A percentile compares a stretch with the other conserved stretches of the same genome.
Evolutionary conservation across 2,113 vertebrate genomes (phyloP).

Genomic region (Andinoacara biseriatus): DNA sequence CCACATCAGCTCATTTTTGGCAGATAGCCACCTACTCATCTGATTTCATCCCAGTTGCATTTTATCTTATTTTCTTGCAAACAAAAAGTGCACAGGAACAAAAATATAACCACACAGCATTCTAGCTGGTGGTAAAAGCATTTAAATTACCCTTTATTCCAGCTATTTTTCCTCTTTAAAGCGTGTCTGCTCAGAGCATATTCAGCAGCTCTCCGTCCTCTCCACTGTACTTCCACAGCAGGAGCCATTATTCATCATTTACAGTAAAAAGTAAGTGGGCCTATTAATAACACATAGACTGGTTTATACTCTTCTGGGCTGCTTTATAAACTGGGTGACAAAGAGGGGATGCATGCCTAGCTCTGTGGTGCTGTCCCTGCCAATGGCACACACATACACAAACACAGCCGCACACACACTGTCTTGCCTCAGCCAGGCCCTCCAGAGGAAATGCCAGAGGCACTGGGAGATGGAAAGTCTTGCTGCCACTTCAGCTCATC

Average conservation of each 20-base stretch:
- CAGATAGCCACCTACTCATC: neutral
- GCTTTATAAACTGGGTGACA: constrained; percentile 55
- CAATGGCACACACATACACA: constrained; percentile 10
- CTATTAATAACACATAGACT: constrained; percentile 53
- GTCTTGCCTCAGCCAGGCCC: constrained; percentile 27
- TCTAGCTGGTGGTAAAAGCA: neutral
- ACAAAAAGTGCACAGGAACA: neutral
- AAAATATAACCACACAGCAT: neutral
- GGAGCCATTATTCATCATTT: constrained; percentile 61
- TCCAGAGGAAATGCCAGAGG: constrained; percentile 65
- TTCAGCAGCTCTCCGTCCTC: constrained; percentile 19
- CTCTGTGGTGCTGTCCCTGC: constrained; percentile 22
- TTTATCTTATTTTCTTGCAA: neutral
- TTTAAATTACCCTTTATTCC: constrained; percentile 15
- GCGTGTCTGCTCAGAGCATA: neutral
- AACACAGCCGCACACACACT: neutral
- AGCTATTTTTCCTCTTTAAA: constrained; percentile 29
- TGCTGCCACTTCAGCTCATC: constrained; percentile 35
- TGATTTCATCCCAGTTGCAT: neutral
- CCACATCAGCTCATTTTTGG: neutral
- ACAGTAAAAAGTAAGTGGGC: constrained; percentile 46
- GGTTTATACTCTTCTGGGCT: constrained; percentile 29
- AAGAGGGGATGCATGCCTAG: constrained; percentile 22
- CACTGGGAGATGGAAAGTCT: constrained; percentile 66
- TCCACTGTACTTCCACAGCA: constrained; percentile 19